phyloP scores from a whole-genome alignment of 2,888 invertebrate genomes.

The Cacoxenus indagator region DNA sequence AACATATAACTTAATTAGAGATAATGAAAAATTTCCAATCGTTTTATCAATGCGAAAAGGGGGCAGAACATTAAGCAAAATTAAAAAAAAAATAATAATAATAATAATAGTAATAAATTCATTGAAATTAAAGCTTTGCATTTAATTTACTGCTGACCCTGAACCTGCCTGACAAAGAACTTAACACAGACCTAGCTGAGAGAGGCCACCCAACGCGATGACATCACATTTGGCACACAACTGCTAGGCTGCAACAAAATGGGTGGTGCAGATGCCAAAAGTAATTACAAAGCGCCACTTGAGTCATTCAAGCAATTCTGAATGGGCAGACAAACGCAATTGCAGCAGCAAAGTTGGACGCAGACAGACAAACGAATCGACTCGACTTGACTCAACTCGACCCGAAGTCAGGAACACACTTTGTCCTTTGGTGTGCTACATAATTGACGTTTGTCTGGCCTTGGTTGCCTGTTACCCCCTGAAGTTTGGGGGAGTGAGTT shows the following conservation, averaged over 20 bases:
- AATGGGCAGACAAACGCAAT: constrained; percentile 3
- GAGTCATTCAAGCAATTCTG: constrained; percentile 10
- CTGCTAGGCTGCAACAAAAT: background rate
- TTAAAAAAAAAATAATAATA: background rate
- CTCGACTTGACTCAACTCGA: background rate
- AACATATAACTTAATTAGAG: background rate
- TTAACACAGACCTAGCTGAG: background rate
- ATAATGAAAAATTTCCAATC: too few species aligned
- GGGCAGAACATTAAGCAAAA: background rate
- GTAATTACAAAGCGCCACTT: constrained; percentile 21
- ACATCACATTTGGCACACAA: background rate
- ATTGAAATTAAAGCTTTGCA: constrained; percentile 2
- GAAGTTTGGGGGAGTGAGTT: background rate
- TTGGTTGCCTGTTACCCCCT: background rate
- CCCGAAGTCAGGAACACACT: background rate
- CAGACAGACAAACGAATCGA: background rate
- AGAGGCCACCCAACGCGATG: background rate
- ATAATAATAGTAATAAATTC: background rate
- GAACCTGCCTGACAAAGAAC: background rate
- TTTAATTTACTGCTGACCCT: constrained; percentile 12
- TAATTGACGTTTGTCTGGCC: background rate
- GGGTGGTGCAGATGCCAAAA: constrained; percentile 12
- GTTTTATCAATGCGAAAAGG: too few species aligned
- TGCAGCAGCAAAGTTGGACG: too few species aligned
- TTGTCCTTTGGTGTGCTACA: background rate